A percentile compares a stretch with the other conserved stretches of the same genome.
Conservation (phyloP, 1,140 invertebrate species). For the Zaprionus lachaisei region DNA sequence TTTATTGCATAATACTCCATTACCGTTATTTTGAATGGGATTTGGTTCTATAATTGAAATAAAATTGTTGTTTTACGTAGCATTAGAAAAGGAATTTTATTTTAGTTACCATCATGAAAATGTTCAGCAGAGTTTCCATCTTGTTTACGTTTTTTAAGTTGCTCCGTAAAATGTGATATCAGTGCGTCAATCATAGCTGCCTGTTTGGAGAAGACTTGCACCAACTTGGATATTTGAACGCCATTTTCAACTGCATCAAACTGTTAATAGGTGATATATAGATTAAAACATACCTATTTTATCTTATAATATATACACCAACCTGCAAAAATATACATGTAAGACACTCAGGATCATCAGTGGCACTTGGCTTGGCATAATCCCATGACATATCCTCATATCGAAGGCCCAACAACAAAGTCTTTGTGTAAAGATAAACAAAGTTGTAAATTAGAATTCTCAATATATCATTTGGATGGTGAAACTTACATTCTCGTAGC, state of each 20-base stretch:
- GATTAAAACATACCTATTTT: neutral
- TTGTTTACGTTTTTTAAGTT: slow-evolving; percentile 70
- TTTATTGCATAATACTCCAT: slow-evolving; percentile 90
- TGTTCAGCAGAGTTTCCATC: slow-evolving; percentile 85
- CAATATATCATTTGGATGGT: neutral
- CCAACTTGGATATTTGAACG: slow-evolving; percentile 90
- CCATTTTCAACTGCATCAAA: slow-evolving; percentile 95
- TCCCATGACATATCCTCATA: slow-evolving; percentile 96
- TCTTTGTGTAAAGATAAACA: slow-evolving; percentile 85
- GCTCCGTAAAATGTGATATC: slow-evolving; percentile 92
- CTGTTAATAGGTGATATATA: slow-evolving; percentile 76
- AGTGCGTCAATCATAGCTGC: slow-evolving; percentile 96
- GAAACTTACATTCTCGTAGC: slow-evolving; percentile 91
- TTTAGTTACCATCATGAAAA: slow-evolving; percentile 82
- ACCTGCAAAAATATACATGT: slow-evolving; percentile 94
- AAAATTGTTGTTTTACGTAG: neutral
- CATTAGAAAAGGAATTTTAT: neutral
- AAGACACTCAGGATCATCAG: slow-evolving; percentile 93
- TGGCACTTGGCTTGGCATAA: slow-evolving; percentile 93
- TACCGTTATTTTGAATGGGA: slow-evolving; percentile 84
- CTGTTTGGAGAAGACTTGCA: slow-evolving; percentile 95
- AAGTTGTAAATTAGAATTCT: neutral
- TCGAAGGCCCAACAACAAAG: slow-evolving; percentile 91
- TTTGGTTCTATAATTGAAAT: slow-evolving; percentile 72
- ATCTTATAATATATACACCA: neutral